Evolutionary conservation across 2,888 invertebrate genomes (phyloP).

Genomic region (Acanthacorydalis orientalis): DNA sequence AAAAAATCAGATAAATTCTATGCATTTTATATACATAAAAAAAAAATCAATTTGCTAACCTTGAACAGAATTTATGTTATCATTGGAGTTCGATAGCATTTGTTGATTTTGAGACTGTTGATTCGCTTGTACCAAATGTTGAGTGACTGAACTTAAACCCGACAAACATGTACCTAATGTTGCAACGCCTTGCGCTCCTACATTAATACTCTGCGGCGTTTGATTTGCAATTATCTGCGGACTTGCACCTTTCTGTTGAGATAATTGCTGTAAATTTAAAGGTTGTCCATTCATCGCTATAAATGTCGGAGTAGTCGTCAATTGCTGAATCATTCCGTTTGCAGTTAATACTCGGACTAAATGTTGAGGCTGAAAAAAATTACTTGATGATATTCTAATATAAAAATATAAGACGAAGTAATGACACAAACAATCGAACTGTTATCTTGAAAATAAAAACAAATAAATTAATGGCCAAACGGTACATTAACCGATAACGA

Average conservation of each 20-base stretch:
- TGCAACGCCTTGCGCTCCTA: not conserved
- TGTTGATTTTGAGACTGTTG: not conserved
- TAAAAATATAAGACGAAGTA: not conserved
- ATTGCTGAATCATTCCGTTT: constrained; percentile 39
- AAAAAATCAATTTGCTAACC: not conserved
- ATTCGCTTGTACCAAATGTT: constrained; percentile 2
- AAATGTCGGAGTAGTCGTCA: constrained; percentile 29
- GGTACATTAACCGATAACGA: too few species aligned
- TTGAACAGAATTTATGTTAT: not conserved
- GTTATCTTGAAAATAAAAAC: too few species aligned
- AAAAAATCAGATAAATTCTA: not conserved
- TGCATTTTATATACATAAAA: not conserved
- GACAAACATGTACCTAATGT: constrained; percentile 2
- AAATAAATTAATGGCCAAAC: not conserved
- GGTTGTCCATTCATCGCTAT: constrained; percentile 16
- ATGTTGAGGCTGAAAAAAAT: constrained; percentile 28
- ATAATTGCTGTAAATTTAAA: constrained; percentile 7
- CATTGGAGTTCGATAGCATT: not conserved
- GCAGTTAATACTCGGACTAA: constrained; percentile 41
- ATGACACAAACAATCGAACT: not conserved
- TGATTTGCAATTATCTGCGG: constrained; percentile 3
- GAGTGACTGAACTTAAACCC: constrained; percentile 1
- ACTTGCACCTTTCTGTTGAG: constrained; percentile 4
- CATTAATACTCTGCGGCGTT: constrained; percentile 5
- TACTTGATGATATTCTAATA: not conserved